Evolutionary conservation across 2,888 invertebrate genomes (phyloP), one percentile per base, ranked within the genome.

Genomic region (Drosophila anceps): DNA sequence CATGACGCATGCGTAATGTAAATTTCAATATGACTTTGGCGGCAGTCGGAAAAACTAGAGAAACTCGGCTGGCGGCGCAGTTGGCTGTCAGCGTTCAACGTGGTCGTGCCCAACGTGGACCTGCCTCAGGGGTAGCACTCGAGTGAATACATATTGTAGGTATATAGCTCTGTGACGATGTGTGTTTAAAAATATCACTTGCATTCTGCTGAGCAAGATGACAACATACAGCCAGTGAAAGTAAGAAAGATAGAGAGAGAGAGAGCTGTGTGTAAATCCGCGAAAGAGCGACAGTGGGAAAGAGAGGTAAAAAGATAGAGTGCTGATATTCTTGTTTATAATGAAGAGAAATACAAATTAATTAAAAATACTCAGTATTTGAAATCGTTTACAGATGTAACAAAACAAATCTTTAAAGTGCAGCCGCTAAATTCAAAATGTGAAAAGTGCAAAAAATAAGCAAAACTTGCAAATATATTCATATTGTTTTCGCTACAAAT

Each of bases 71-170:
- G 75, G 77, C 74, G 82, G 82, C 81, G 76, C 88, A 86, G 86
- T 86, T 86, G 86, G 81, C 82, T 78, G 78, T 73, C 86, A 84
- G 73, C 88, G 66, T 81, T 86, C 84, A 84, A 75, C 69, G 84
- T 74, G 81, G 41, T 82, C 84, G 84, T 82, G 79, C 72, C 74
- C 78, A 78, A 74, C 67, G 69, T 76, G 76, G 27, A 76, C 46
- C 58, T 68, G 64, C 61, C 76, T 18, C 57, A 59, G 65, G 51
- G 20, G 44, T 58, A n/a, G 46, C 60, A 2, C 10, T 29, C 31
- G 58, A 27, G 24, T 35, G 15, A 13, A 41, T 24, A 35, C 8
- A 66, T 20, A 58, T 50, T 50, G 18, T 39, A 20, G 18, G 31
- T 44, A 54, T 15, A 50, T 6, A 37, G 46, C 76, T 29, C 67